Percentiles rank a stretch among this genome's conserved stretches.
Conservation (phyloP, 2,113 vertebrate genomes). For the Lophochroa leadbeateri region DNA sequence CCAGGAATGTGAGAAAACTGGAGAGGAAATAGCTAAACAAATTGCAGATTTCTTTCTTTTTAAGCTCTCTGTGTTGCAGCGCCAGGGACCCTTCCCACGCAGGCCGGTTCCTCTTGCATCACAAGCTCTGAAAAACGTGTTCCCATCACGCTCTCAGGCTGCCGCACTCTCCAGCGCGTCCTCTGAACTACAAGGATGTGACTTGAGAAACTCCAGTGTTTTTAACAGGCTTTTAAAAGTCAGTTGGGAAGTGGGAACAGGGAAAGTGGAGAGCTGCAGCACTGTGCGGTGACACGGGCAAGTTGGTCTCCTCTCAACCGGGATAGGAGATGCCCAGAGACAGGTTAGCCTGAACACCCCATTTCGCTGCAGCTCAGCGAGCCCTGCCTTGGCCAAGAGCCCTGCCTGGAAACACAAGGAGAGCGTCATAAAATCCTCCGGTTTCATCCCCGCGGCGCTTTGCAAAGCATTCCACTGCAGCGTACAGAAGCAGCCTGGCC, state of each 20-base stretch:
- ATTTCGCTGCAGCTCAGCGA: background rate
- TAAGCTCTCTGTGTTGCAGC: background rate
- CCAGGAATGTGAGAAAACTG: constrained; percentile 20
- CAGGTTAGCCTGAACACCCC: background rate
- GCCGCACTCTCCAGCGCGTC: background rate
- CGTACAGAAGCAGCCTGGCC: rapidly evolving
- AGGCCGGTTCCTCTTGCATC: background rate
- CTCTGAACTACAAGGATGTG: background rate
- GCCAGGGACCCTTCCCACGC: background rate
- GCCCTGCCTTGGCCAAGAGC: background rate
- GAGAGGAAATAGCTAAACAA: background rate
- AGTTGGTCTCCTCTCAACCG: background rate
- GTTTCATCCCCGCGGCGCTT: background rate
- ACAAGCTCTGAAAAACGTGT: background rate
- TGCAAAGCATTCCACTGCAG: background rate
- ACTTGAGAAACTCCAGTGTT: background rate
- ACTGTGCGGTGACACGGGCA: rapidly evolving
- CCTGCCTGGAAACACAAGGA: background rate
- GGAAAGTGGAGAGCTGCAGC: background rate
- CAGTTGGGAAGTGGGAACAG: rapidly evolving
- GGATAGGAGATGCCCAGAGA: background rate
- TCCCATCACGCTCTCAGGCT: background rate
- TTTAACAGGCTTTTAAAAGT: background rate
- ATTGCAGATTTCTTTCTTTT: background rate
- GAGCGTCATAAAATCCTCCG: background rate